Conservation (phyloP, 2,888 invertebrate genomes). For the Agrilus mali region DNA sequence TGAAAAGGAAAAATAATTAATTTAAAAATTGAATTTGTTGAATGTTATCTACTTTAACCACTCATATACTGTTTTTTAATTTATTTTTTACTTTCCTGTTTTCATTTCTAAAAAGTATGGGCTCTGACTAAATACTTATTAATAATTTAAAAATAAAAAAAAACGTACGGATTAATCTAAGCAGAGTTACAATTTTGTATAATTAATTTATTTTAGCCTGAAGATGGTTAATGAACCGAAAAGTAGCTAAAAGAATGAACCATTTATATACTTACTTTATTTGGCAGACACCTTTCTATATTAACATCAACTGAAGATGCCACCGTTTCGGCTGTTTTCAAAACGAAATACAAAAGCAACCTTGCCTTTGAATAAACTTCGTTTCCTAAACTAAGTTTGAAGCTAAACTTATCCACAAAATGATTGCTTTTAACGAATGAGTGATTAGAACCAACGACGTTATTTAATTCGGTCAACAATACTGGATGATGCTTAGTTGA, state of each 20-base stretch:
- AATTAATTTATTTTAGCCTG: neutral
- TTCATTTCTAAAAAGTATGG: too few relatives aligned
- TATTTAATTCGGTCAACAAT: conserved; percentile 19
- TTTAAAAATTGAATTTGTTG: too few relatives aligned
- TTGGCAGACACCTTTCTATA: conserved; percentile 42
- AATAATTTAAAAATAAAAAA: too few relatives aligned
- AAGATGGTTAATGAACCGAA: too few relatives aligned
- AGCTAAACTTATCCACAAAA: conserved; percentile 29
- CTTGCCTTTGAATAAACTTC: conserved; percentile 36
- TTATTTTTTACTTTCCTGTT: too few relatives aligned
- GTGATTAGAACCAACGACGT: conserved; percentile 24
- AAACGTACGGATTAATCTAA: too few relatives aligned
- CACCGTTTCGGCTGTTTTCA: conserved; percentile 41
- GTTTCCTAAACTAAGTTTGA: conserved; percentile 36
- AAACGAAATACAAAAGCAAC: conserved; percentile 42
- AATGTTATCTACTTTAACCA: too few relatives aligned
- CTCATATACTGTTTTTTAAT: too few relatives aligned
- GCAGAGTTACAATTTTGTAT: too few relatives aligned
- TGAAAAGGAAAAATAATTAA: too few relatives aligned
- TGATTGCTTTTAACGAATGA: conserved; percentile 20
- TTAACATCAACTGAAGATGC: conserved; percentile 39
- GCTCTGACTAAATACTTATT: too few relatives aligned
- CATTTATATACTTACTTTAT: conserved; percentile 31
- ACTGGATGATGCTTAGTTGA: conserved; percentile 19
- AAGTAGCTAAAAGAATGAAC: too few relatives aligned